These are phyloP conservation scores for Melanaphis sacchari DNA, from an alignment of 1,140 invertebrate genomes.

Conservation along the genomic window DNA sequence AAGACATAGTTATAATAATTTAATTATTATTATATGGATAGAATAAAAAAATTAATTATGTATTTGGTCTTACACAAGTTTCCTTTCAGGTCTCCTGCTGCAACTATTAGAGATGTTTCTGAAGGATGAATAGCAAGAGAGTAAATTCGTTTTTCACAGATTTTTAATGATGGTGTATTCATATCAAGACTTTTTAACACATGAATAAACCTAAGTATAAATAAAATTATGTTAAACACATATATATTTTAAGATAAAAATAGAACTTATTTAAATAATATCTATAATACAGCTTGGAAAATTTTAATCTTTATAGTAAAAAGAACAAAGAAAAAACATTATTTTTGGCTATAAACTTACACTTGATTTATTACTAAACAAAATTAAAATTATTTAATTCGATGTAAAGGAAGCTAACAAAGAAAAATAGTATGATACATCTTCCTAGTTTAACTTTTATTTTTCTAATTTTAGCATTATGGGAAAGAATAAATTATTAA, in stretches of 20 bases:
- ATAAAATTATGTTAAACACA: neutral
- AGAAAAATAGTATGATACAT: neutral
- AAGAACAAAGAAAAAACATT: neutral
- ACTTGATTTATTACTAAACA: no score
- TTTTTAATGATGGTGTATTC: slow-evolving; percentile 49
- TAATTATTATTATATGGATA: neutral
- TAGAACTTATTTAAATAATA: no score
- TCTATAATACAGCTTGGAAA: neutral
- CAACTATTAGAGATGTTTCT: slow-evolving; percentile 59
- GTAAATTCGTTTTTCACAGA: slow-evolving; percentile 58
- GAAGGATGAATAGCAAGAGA: slow-evolving; percentile 61
- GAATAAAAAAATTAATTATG: neutral
- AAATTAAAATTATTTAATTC: no score
- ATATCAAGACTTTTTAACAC: slow-evolving; percentile 41
- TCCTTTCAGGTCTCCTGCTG: slow-evolving; percentile 59
- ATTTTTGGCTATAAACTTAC: neutral
- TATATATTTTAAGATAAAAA: neutral
- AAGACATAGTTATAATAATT: neutral
- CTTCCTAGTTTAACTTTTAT: neutral
- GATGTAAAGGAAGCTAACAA: neutral
- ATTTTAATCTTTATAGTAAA: no score
- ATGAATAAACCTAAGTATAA: slow-evolving; percentile 50
- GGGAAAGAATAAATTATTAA: neutral
- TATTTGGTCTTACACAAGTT: slow-evolving; percentile 58
- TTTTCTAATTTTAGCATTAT: neutral